phyloP scores from a whole-genome alignment of 2,888 invertebrate species.

The Apodemia duryi region DNA sequence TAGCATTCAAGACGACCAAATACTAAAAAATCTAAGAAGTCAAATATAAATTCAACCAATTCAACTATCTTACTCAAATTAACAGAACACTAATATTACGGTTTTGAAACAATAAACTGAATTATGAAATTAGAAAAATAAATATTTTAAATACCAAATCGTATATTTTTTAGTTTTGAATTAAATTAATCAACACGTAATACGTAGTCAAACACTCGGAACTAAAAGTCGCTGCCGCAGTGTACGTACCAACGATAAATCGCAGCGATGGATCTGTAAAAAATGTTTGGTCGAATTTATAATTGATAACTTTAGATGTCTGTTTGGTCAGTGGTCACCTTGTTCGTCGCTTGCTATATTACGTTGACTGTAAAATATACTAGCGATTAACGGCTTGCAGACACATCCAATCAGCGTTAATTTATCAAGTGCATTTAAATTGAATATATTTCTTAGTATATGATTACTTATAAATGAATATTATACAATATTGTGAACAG shows the following conservation, averaged over 20 bases:
- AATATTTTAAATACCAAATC: no score
- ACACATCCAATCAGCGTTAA: constrained; percentile 47
- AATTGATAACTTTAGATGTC: not conserved
- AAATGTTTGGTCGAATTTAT: not conserved
- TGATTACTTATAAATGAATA: constrained; percentile 56
- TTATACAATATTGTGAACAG: constrained; percentile 63
- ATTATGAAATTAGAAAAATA: no score
- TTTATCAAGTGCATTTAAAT: constrained; percentile 61
- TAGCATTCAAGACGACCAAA: not conserved
- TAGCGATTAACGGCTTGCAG: not conserved
- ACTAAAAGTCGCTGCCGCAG: no score
- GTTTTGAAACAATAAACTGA: not conserved
- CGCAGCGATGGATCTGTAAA: no score
- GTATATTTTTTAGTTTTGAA: no score
- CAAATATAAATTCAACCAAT: not conserved
- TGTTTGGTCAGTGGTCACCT: not conserved
- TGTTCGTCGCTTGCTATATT: not conserved
- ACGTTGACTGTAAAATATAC: not conserved
- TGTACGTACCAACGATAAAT: no score
- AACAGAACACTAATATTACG: no score
- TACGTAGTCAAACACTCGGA: no score
- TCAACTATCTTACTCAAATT: no score
- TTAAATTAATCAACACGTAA: no score
- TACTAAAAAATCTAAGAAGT: not conserved
- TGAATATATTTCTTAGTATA: constrained; percentile 45